Percentiles rank a stretch among this genome's conserved stretches.
Conservation (phyloP, 1,140 invertebrate species). For the Cryptotermes secundus region DNA sequence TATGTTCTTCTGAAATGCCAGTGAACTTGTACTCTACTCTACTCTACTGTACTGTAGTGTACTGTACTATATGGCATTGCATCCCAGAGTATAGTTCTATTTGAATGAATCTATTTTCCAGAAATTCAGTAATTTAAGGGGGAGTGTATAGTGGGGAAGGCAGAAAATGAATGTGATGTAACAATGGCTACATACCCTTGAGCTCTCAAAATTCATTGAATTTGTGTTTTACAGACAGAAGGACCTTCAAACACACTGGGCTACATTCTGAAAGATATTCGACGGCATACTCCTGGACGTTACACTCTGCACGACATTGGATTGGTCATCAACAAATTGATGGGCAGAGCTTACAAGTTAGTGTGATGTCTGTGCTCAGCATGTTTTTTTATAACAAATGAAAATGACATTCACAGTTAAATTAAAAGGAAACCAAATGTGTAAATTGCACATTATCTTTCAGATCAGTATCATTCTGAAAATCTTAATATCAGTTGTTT, state of each 20-base stretch:
- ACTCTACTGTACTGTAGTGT: too few relatives aligned
- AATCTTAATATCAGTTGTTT: too few relatives aligned
- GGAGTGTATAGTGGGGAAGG: too few relatives aligned
- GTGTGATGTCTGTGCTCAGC: slow-evolving; percentile 28
- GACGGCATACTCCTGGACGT: slow-evolving; percentile 82
- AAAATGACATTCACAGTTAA: not conserved
- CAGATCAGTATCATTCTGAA: too few relatives aligned
- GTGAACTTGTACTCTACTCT: too few relatives aligned
- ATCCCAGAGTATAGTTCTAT: too few relatives aligned
- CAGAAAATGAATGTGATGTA: not conserved
- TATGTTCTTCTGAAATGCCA: too few relatives aligned
- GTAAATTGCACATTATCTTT: too few relatives aligned
- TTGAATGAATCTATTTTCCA: too few relatives aligned
- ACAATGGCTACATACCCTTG: not conserved
- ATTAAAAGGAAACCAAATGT: not conserved
- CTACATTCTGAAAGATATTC: slow-evolving; percentile 85
- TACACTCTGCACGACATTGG: slow-evolving; percentile 95
- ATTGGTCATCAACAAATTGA: slow-evolving; percentile 93
- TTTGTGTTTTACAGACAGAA: slow-evolving; percentile 63
- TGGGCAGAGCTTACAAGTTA: slow-evolving; percentile 94
- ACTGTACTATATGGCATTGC: too few relatives aligned
- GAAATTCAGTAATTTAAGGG: too few relatives aligned
- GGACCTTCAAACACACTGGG: slow-evolving; percentile 87
- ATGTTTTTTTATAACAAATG: not conserved
- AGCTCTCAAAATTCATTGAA: not conserved